phyloP scores from a whole-genome alignment of 2,797 vertebrate species.

The Melanotaenia boesemani region DNA sequence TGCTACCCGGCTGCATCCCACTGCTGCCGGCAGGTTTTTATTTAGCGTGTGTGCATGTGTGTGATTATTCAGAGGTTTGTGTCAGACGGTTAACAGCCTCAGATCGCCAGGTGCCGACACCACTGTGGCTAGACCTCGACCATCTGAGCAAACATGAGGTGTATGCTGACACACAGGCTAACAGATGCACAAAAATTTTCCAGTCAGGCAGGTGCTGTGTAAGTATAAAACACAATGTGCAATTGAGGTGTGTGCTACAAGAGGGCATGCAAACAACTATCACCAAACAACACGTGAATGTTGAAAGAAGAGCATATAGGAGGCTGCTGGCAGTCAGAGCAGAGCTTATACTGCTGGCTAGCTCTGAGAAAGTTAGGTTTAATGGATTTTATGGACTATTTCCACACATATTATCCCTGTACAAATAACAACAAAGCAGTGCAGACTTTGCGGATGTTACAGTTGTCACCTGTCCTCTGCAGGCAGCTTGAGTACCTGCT shows the following conservation, averaged over 20 bases:
- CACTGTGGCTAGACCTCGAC: constrained; percentile 52
- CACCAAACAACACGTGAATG: constrained; percentile 9
- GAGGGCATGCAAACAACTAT: constrained; percentile 19
- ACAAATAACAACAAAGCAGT: constrained; percentile 17
- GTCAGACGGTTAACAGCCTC: constrained; percentile 57
- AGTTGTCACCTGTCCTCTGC: constrained; percentile 11
- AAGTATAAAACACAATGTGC: constrained; percentile 31
- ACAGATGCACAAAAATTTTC: constrained; percentile 45
- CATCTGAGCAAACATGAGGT: constrained; percentile 71
- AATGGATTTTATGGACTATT: constrained; percentile 26
- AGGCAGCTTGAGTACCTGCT: not conserved
- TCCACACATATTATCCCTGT: constrained; percentile 11
- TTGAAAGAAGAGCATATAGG: constrained; percentile 3
- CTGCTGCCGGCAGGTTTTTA: constrained; percentile 24
- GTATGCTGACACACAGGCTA: constrained; percentile 40
- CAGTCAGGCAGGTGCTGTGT: constrained; percentile 50
- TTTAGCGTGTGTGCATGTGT: constrained; percentile 2
- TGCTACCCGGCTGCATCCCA: constrained; percentile 9
- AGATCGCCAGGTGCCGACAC: constrained; percentile 66
- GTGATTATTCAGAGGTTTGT: constrained; percentile 26
- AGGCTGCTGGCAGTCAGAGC: constrained; percentile 16
- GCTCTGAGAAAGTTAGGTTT: constrained; percentile 7
- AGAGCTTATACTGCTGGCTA: not conserved
- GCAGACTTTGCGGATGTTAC: constrained; percentile 12
- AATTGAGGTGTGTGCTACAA: constrained; percentile 21